phyloP scores from a whole-genome alignment of 2,113 vertebrate genomes.

The Charina bottae region DNA sequence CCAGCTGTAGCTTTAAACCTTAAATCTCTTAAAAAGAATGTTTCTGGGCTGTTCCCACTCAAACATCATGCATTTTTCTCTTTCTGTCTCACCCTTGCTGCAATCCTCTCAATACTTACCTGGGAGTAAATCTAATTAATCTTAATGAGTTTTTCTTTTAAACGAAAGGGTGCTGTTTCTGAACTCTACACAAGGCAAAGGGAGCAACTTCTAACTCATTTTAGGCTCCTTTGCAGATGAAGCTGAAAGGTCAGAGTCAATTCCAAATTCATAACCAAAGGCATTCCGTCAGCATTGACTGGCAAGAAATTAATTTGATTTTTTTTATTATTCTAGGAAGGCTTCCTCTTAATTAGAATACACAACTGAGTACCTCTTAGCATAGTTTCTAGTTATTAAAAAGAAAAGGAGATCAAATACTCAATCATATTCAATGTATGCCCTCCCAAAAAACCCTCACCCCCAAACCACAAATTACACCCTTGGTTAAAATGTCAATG shows the following conservation, averaged over 20 bases:
- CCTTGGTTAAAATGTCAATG: slow-evolving; percentile 13
- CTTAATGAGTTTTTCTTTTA: background rate
- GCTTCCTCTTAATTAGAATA: slow-evolving; percentile 46
- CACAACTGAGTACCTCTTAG: slow-evolving; percentile 34
- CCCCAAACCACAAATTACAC: background rate
- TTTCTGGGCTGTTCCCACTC: background rate
- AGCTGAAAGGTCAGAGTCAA: slow-evolving; percentile 25
- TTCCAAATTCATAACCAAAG: slow-evolving; percentile 34
- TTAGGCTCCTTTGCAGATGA: slow-evolving; percentile 13
- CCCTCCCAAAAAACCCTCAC: background rate
- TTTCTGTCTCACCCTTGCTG: background rate
- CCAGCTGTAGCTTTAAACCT: too few relatives aligned
- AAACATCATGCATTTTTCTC: background rate
- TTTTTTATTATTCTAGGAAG: slow-evolving; percentile 38
- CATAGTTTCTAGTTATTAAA: slow-evolving; percentile 52
- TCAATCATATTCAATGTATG: background rate
- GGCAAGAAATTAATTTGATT: slow-evolving; percentile 33
- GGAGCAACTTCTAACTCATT: slow-evolving; percentile 7
- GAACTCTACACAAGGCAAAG: background rate
- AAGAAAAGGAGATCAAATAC: slow-evolving; percentile 45
- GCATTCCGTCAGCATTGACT: slow-evolving; percentile 28
- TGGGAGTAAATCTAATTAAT: background rate
- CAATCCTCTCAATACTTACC: background rate
- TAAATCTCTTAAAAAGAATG: background rate
- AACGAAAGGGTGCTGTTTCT: background rate